Percentiles rank a stretch among this genome's conserved stretches.
phyloP scores from a whole-genome alignment of 2,888 invertebrate species.

The Temnothorax ravouxi region DNA sequence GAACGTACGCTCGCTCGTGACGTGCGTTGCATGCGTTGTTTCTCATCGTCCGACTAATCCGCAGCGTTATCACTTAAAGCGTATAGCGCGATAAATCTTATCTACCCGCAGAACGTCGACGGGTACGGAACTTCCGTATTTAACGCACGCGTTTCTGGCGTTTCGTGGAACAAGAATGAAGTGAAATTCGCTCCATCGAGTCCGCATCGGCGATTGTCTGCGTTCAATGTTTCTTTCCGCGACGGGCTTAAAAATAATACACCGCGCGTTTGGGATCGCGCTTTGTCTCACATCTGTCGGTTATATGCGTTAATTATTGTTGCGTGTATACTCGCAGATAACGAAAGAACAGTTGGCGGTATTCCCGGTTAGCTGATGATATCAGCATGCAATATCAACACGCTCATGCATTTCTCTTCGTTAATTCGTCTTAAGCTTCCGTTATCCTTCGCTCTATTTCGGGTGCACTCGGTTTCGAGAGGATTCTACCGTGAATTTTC shows the following conservation, averaged over 20 bases:
- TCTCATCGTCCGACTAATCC: constrained; percentile 21
- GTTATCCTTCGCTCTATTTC: constrained; percentile 11
- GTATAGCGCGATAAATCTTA: constrained; percentile 21
- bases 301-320: constrained; percentile 41
- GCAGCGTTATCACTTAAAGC: constrained; percentile 35
- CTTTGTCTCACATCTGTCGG: neutral
- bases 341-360: constrained; percentile 72
- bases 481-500: constrained; percentile 28
- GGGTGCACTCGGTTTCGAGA: constrained; percentile 2
- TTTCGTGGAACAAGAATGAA: neutral
- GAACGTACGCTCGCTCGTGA: constrained; percentile 7
- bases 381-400: constrained; percentile 49
- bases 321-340: constrained; percentile 52
- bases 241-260: neutral
- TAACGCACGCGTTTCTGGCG: constrained; percentile 4
- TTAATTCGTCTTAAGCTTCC: constrained; percentile 43
- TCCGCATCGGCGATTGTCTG: constrained; percentile 63
- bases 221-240: constrained; percentile 37
- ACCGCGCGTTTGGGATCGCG: neutral
- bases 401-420: constrained; percentile 48
- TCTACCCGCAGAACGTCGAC: constrained; percentile 6
- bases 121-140: neutral
- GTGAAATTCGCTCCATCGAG: constrained; percentile 9
- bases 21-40: constrained; percentile 10
- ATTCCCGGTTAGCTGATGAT: constrained; percentile 77